A percentile compares a stretch with the other conserved stretches of the same genome.
Evolutionary conservation across 2,888 invertebrate species (phyloP).

Genomic region (Digitonthophagus gazella): DNA sequence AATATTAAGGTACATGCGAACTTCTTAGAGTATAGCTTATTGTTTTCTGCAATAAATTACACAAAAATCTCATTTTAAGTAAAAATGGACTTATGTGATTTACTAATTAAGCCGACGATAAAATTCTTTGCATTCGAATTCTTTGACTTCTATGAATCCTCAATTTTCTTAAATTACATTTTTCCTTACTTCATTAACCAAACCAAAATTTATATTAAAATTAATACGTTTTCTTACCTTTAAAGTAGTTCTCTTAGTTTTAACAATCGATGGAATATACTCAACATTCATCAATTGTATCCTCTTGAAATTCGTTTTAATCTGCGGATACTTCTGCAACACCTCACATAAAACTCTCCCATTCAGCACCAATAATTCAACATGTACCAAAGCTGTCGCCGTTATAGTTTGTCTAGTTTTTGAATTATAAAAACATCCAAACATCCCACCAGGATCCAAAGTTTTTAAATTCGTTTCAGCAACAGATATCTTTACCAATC

Average conservation of each 20-base stretch:
- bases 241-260: not conserved
- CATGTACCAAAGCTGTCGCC: slow-evolving; percentile 29
- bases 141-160: no score
- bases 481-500: slow-evolving; percentile 26
- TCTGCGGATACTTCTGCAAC: slow-evolving; percentile 8
- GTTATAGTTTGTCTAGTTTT: slow-evolving; percentile 27
- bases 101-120: no score
- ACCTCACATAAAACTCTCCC: slow-evolving; percentile 8
- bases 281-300: slow-evolving; percentile 19
- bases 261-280: not conserved
- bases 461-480: slow-evolving; percentile 21
- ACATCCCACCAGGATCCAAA: slow-evolving; percentile 17
- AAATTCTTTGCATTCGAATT: no score
- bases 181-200: no score
- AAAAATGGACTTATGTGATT: no score
- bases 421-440: slow-evolving; percentile 15
- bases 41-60: no score
- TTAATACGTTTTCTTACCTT: not conserved
- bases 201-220: not conserved
- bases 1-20: no score
- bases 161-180: no score
- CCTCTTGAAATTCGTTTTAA: slow-evolving; percentile 17
- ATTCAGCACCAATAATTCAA: slow-evolving; percentile 26
- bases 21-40: no score
- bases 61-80: no score